These are phyloP conservation scores for Cheiracanthium punctorium DNA, from an alignment of 2,888 invertebrate genomes.

Conservation along the genomic window DNA sequence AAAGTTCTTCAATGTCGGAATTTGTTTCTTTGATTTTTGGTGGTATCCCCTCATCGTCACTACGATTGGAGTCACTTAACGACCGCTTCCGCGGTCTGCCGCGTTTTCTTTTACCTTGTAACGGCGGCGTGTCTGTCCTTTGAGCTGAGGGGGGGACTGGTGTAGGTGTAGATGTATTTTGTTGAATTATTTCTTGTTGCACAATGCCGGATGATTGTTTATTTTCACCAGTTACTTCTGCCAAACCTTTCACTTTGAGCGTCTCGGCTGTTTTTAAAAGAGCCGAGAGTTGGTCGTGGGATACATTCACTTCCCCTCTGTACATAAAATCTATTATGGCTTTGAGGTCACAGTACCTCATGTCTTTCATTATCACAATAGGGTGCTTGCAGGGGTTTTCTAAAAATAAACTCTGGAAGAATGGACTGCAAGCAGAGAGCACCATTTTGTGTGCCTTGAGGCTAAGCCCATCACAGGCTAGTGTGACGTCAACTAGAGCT, in stretches of 20 bases:
- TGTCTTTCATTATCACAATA: conserved; percentile 93
- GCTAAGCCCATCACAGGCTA: conserved; percentile 92
- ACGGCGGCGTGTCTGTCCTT: conserved; percentile 68
- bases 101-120: conserved; percentile 65
- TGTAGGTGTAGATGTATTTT: background rate
- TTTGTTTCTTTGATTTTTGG: conserved; percentile 69
- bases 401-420: conserved; percentile 91
- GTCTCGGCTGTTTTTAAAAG: conserved; percentile 92
- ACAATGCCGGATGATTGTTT: conserved; percentile 59
- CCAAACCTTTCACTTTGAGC: conserved; percentile 86
- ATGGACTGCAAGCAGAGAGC: conserved; percentile 93
- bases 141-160: conserved; percentile 41
- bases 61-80: conserved; percentile 60
- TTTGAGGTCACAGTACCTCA: conserved; percentile 91
- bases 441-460: conserved; percentile 96
- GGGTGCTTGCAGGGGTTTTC: conserved; percentile 96
- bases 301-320: conserved; percentile 94
- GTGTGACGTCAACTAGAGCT: conserved; percentile 92
- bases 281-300: conserved; percentile 91
- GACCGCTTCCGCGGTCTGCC: conserved; percentile 68
- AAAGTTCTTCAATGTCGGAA: conserved; percentile 68
- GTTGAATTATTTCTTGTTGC: conserved; percentile 62
- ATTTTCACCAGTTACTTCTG: conserved; percentile 88
- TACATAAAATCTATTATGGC: conserved; percentile 97
- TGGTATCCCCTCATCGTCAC: conserved; percentile 64